Evolutionary conservation across 2,888 invertebrate species (phyloP), one percentile per base, ranked within the genome.

Genomic region (Chalcis sispes): DNA sequence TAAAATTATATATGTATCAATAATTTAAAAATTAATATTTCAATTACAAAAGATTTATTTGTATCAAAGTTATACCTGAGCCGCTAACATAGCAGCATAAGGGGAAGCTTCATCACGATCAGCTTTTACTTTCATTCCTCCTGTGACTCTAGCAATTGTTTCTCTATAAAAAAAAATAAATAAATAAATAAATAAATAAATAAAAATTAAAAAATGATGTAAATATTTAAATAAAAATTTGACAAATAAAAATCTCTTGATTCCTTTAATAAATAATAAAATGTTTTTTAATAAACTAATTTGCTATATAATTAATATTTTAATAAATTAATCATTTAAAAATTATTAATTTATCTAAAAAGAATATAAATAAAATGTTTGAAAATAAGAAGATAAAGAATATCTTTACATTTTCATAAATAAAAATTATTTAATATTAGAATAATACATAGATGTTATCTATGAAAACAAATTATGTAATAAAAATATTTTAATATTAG

Each of bases 41-140:
- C 13, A 10, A 54, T 15, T 20, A 56, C 32, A 56, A 32, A 56
- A 32, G n/a, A 23, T 59, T 0, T 1, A 56, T n/a, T 56, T 32
- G 2, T 29, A 7, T 18, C 4, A 67, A 56, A 15, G 40, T 10
- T 50, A 27, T 90, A 96, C 96, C 92, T 99, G 99, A 81, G 99
- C 99, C 84, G 99, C 99, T 91, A 99, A 97, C 99, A 99, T 99
- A 93, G 99, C 99, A 86, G 99, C 99, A 89, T 99, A 99, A 61
- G 99, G 99, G 59, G 99, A 99, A 80, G 99, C 98, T 91, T 99
- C 99, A 90, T 99, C 99, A 92, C 99, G 95, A 91, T 99, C 99
- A 84, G 99, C 99, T 91, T 99, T 99, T 59, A 99, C 99, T 91
- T 99, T 99, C 99, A 99, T 99, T 78, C 97, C 97, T 85, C 97